phyloP scores from a whole-genome alignment of 1,140 invertebrate genomes.

The Sesamia nonagrioides region DNA sequence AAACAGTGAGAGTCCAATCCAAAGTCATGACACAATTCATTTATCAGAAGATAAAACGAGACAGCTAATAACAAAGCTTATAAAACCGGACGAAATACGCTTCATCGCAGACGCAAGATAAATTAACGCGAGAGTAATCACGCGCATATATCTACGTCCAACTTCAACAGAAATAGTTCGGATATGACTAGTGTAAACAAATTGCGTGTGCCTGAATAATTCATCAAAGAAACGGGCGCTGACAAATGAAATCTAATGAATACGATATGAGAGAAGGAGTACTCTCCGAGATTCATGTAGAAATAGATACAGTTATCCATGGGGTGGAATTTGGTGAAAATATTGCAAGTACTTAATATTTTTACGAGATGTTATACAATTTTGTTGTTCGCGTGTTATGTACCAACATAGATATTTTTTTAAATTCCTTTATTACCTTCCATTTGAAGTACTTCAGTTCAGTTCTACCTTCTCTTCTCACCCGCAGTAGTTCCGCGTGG shows the following conservation, averaged over 20 bases:
- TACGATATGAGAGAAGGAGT: constrained; percentile 71
- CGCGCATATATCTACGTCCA: constrained; percentile 52
- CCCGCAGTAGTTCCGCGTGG: no score
- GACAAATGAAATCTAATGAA: constrained; percentile 82
- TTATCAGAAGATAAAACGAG: constrained; percentile 5
- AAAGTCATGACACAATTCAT: not conserved
- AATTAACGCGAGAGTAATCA: constrained; percentile 50
- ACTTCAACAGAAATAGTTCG: constrained; percentile 54
- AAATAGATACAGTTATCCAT: constrained; percentile 50
- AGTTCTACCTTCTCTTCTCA: no score
- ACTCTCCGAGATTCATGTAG: constrained; percentile 55
- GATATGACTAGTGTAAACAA: constrained; percentile 66
- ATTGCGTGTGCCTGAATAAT: constrained; percentile 75
- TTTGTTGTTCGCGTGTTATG: constrained; percentile 24
- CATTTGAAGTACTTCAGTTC: no score
- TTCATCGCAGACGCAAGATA: constrained; percentile 11
- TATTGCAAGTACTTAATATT: constrained; percentile 45
- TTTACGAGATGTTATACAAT: constrained; percentile 45
- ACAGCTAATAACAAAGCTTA: constrained; percentile 15
- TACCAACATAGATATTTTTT: not conserved
- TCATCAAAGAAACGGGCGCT: constrained; percentile 75
- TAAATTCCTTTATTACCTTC: not conserved
- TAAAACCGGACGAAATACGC: constrained; percentile 29
- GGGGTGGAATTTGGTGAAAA: constrained; percentile 43
- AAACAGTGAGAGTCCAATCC: not conserved